Evolutionary conservation across 2,797 vertebrate genomes (phyloP).

Genomic region (Danio tinwini): DNA sequence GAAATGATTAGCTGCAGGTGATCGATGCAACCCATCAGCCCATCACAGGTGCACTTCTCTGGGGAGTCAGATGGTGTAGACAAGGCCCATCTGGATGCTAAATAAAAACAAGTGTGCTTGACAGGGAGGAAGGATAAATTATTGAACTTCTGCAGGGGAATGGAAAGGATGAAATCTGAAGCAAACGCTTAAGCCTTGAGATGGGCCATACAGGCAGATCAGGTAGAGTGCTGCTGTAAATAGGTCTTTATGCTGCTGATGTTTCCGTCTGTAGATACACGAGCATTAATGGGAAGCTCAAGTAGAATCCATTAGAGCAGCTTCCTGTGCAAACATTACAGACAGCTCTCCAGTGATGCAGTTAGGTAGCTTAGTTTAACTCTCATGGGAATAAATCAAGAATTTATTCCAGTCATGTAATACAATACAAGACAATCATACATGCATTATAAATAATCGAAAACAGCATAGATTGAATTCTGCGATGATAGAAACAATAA

Average conservation of each 20-base stretch:
- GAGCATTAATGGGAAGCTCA: constrained; percentile 36
- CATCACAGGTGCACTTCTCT: constrained; percentile 52
- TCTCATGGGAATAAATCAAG: constrained; percentile 19
- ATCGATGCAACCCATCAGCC: constrained; percentile 75
- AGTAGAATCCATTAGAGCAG: constrained; percentile 47
- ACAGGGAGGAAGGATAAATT: constrained; percentile 58
- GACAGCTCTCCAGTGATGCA: constrained; percentile 18
- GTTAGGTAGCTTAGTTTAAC: constrained; percentile 19
- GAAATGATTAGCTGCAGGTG: constrained; percentile 76
- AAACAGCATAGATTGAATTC: constrained; percentile 9
- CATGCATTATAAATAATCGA: constrained; percentile 15
- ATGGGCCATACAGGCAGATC: constrained; percentile 29
- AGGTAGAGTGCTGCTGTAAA: constrained; percentile 43
- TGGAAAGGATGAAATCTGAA: constrained; percentile 38
- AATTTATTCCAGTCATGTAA: constrained; percentile 35
- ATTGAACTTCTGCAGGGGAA: constrained; percentile 55
- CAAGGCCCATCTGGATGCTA: constrained; percentile 62
- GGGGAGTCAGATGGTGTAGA: constrained; percentile 45
- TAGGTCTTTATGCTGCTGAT: constrained; percentile 35
- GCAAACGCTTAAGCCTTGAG: constrained; percentile 42
- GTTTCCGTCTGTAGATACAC: constrained; percentile 33
- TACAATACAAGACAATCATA: constrained; percentile 25
- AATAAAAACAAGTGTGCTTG: constrained; percentile 67
- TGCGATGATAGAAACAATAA: background rate
- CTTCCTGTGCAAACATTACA: constrained; percentile 42